phyloP scores from a whole-genome alignment of 2,797 vertebrate species.

The Pygocentrus nattereri region DNA sequence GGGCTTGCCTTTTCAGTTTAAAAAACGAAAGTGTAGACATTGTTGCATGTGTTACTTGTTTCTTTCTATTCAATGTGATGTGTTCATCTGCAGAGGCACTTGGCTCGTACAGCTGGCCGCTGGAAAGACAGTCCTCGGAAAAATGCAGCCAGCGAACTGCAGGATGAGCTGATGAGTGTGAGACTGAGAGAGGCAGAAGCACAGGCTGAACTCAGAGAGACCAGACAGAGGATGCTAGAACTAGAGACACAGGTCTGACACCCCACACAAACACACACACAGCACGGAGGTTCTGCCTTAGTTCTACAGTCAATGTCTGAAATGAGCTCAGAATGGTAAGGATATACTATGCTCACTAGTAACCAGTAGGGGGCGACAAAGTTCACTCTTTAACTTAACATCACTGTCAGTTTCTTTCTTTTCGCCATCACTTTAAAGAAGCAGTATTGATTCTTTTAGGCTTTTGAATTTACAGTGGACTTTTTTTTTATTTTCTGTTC shows the following conservation, averaged over 20 bases:
- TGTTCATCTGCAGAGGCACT: conserved; percentile 82
- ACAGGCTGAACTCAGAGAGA: conserved; percentile 91
- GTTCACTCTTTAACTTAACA: neutral
- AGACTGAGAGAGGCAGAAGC: conserved; percentile 93
- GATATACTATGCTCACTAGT: neutral
- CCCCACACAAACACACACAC: neutral
- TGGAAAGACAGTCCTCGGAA: conserved; percentile 95
- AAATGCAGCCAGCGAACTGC: conserved; percentile 90
- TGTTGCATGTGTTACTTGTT: no score
- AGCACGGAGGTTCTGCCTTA: neutral
- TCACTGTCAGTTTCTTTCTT: neutral
- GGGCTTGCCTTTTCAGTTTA: no score
- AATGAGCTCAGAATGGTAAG: neutral
- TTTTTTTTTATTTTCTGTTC: no score
- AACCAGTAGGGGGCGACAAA: conserved; percentile 37
- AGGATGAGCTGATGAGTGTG: conserved; percentile 96
- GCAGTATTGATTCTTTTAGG: neutral
- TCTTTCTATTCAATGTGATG: neutral
- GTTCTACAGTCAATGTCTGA: neutral
- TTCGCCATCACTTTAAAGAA: neutral
- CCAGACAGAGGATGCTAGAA: conserved; percentile 93
- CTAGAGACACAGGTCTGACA: conserved; percentile 92
- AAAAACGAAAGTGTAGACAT: no score
- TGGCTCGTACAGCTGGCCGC: conserved; percentile 89
- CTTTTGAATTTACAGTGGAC: neutral